Evolutionary conservation across 2,888 invertebrate genomes (phyloP), one percentile per base, ranked within the genome.

Genomic region (Doris montereyensis): DNA sequence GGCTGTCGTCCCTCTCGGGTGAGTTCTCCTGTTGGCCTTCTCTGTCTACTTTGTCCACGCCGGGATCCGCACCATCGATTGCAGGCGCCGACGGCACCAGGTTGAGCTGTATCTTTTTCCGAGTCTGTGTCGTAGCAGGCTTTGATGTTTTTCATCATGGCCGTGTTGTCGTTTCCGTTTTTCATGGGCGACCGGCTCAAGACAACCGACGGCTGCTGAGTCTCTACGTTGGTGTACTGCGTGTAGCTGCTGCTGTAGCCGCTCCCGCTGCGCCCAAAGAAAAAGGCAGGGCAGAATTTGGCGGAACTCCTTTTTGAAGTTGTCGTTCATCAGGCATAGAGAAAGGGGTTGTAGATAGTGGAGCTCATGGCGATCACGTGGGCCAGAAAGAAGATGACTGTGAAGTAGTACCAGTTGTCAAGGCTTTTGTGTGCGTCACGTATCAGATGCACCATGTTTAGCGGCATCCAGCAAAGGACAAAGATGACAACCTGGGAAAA

Each of bases 311-410:
- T 97, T 96, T 72, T 96, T 94, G 91, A 97, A 97, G 92, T 96
- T 97, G 85, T 97, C 97, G 92, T 97, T 98, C 91, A 97, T 94
- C 97, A 97, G 24, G 97, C 97, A 92, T 97, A 97, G 17, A 97
- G 93, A 90, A 97, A 96, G 0, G 97, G 97, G 91, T 97, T 97
- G 93, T 97, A 97, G 91, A 97, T 96, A 1, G 96, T 97, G 79
- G 97, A 97, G 87, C 96, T 96, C 97, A 97, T 97, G 57, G 97
- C 97, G 84, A 97, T 94, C 80, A 96, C 94, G 90, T 97, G 97
- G 3, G 95, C 95, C 80, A 96, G 93, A 92, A 98, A 97, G 91
- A 98, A 99, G 85, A 95, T 93, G n/a, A 97, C 92, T 84, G 95
- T 95, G 91, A 96, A 97, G 91, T 95, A 97, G 72, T 94, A 94